phyloP scores from a whole-genome alignment of 2,113 vertebrate genomes.

The Cyprinodon tularosa region DNA sequence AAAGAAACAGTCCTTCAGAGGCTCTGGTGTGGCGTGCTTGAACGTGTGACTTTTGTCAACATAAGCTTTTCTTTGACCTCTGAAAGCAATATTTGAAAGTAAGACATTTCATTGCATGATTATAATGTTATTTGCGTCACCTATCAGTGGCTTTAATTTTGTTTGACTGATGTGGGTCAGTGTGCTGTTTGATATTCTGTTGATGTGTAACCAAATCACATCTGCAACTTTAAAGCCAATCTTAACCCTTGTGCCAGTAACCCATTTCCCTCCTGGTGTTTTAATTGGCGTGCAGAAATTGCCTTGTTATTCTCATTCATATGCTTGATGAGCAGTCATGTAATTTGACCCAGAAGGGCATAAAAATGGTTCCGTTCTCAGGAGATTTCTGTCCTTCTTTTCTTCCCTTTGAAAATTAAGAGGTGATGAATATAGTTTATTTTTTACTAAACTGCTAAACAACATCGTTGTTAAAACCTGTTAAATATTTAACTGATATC shows the following conservation, averaged over 20 bases:
- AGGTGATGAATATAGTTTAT: background rate
- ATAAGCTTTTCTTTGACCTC: too few relatives aligned
- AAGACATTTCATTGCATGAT: background rate
- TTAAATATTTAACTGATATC: background rate
- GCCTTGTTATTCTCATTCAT: background rate
- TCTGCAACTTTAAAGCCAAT: background rate
- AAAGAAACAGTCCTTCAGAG: too few relatives aligned
- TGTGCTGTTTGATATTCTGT: background rate
- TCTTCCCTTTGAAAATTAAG: background rate
- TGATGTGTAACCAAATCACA: background rate
- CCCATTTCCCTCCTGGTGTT: background rate
- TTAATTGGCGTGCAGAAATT: background rate
- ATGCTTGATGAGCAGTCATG: background rate
- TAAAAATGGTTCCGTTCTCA: background rate
- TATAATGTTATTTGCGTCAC: background rate
- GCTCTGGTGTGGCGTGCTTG: background rate
- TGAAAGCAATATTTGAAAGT: background rate
- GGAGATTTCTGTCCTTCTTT: background rate
- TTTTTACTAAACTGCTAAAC: background rate
- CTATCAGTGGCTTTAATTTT: background rate
- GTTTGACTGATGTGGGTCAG: background rate
- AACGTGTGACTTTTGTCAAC: background rate
- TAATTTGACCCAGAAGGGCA: background rate
- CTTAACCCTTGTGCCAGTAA: background rate
- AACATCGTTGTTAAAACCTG: background rate